Conservation (phyloP, 2,113 vertebrate genomes). For the Sebastes schlegelii region DNA sequence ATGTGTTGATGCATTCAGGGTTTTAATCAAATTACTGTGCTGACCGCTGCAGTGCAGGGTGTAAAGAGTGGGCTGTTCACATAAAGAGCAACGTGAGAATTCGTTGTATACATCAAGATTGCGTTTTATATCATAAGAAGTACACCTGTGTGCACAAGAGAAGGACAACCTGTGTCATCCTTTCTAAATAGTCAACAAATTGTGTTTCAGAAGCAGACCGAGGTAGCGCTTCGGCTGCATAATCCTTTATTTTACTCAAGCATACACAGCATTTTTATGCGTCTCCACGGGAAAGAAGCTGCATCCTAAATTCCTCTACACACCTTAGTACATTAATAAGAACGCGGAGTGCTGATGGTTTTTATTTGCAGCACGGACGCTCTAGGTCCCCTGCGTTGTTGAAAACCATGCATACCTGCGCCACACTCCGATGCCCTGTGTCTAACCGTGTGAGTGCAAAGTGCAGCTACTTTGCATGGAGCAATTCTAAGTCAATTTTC, state of each 20-base stretch:
- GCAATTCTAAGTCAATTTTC: conserved; percentile 83
- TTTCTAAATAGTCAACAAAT: conserved; percentile 40
- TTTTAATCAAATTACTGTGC: conserved; percentile 42
- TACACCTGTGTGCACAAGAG: conserved; percentile 12
- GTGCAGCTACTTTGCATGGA: conserved; percentile 77
- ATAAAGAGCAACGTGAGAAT: conserved; percentile 20
- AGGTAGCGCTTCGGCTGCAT: conserved; percentile 26
- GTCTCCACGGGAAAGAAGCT: conserved; percentile 27
- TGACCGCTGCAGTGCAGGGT: conserved; percentile 2
- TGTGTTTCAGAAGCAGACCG: conserved; percentile 38
- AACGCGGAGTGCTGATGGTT: conserved; percentile 50
- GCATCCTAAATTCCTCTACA: conserved; percentile 39
- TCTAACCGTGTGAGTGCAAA: conserved; percentile 70
- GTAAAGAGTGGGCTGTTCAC: conserved; percentile 18
- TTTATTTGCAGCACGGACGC: conserved; percentile 66
- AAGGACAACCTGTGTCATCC: conserved; percentile 16
- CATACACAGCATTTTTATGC: conserved; percentile 48
- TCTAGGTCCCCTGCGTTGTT: conserved; percentile 31
- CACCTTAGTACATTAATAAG: conserved; percentile 53
- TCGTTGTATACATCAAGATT: background rate
- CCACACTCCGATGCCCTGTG: conserved; percentile 58
- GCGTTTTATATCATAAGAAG: conserved; percentile 29
- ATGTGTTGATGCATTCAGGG: conserved; percentile 5
- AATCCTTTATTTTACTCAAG: conserved; percentile 51
- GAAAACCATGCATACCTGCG: conserved; percentile 64